Percentiles rank a stretch among this genome's conserved stretches.
phyloP scores from a whole-genome alignment of 2,888 invertebrate species.

The Meloe dianella region DNA sequence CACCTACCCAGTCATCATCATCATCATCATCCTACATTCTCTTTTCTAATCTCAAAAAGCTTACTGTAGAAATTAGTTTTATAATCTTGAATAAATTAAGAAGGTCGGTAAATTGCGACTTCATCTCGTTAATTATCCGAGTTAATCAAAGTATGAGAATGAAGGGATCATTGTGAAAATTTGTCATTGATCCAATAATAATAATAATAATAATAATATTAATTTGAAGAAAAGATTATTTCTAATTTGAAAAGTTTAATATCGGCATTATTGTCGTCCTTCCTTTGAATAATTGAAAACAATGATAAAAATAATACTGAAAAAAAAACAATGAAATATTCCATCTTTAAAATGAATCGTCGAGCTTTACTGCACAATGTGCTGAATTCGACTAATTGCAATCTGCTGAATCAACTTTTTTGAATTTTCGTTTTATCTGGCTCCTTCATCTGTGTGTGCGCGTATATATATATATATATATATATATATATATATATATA shows the following conservation, averaged over 20 bases:
- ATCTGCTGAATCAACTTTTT: conserved; percentile 12
- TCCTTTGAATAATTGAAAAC: not conserved
- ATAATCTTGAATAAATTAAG: conserved; percentile 24
- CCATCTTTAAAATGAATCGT: conserved; percentile 9
- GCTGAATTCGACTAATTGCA: conserved; percentile 13
- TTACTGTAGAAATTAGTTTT: conserved; percentile 30
- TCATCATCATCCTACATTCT: not conserved
- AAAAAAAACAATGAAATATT: conserved; percentile 7
- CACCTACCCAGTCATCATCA: conserved; percentile 11
- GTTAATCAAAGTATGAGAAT: conserved; percentile 6
- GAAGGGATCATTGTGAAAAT: conserved; percentile 7
- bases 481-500: too few species aligned
- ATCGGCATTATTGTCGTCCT: not conserved
- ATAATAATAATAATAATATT: not conserved
- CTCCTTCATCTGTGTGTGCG: conserved; percentile 6
- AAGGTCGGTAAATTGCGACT: conserved; percentile 16
- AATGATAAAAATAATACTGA: not conserved
- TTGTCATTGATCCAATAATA: not conserved
- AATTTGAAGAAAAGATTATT: not conserved
- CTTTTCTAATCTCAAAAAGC: conserved; percentile 20
- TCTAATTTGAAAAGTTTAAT: not conserved
- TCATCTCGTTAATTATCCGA: conserved; percentile 5
- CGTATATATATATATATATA: too few species aligned
- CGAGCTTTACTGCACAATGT: conserved; percentile 10
- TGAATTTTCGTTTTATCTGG: conserved; percentile 4